Base-by-base conservation (phyloP, 64 coral and sea anemone genomes). In the Dendrophyllia cribrosa region DNA sequence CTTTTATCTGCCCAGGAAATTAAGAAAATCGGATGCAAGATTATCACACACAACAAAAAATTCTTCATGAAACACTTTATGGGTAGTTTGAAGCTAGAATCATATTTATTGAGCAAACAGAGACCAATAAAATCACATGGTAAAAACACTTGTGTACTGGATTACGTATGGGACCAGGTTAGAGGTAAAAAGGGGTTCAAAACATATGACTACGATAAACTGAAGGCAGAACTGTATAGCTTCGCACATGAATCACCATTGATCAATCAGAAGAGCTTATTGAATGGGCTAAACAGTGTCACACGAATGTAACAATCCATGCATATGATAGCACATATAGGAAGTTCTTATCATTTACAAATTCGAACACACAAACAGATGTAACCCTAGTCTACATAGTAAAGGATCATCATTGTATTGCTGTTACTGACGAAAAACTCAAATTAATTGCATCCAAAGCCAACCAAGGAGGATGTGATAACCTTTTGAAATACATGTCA, bases 331-430 rank as follows among this genome's bases (percentile, higher is more conserved):
- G 7, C 1, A 56, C 53, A 7, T 56, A 56, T 12, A 3, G 53
- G 1, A 56, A 56, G 12, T 56, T 56, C 12, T 4, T 56, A 12
- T 4, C 7, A 56, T 12, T 4, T 56, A 9, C 12, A 9, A 56
- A 7, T 9, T n/a, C n/a, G n/a, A n/a, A n/a, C n/a, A n/a, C n/a
- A n/a, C n/a, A n/a, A n/a, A n/a, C n/a, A n/a, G n/a, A n/a, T n/a
- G n/a, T n/a, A n/a, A n/a, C n/a, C 11, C 20, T 90, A 1, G 88
- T 90, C 0, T 90, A 51, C 14, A 19, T 79, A 1, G 59, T 79
- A 7, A 90, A 90, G 51, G 88, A 90, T 7, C 59, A 55, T 92
- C 2, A 92, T 76, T 64, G 58, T 74, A 65, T 74, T 74, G 22
- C 89, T 0, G 60, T 91, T 0, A 73, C 66, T 0, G 25, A 83